Conservation (phyloP, 2,888 invertebrate genomes). For the Drosophila stalkeri region DNA sequence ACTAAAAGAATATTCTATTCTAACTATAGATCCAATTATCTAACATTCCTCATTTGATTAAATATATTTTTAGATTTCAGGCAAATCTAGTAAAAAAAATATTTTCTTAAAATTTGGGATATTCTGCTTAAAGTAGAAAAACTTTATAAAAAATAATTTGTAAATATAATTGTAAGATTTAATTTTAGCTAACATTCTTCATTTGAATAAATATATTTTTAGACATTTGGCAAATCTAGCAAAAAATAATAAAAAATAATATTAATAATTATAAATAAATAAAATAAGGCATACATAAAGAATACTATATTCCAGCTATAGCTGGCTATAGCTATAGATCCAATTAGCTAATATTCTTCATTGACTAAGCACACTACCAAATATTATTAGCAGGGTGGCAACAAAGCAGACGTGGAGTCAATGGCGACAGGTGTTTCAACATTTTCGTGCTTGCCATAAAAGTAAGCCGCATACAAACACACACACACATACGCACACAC, state of each 20-base stretch:
- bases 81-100: background rate
- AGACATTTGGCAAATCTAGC: too few species aligned
- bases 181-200: too few species aligned
- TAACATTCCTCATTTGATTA: too few species aligned
- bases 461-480: constrained; percentile 45
- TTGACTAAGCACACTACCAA: background rate
- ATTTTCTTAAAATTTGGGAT: background rate
- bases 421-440: constrained; percentile 75
- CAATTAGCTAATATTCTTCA: background rate
- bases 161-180: too few species aligned
- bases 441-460: constrained; percentile 71
- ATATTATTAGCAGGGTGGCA: constrained; percentile 8
- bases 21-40: background rate
- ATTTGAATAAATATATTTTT: too few species aligned
- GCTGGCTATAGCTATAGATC: background rate
- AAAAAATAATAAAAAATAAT: too few species aligned
- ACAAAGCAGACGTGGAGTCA: constrained; percentile 35
- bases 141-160: background rate
- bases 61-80: background rate
- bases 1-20: background rate
- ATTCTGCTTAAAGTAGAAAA: background rate
- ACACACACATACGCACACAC: constrained; percentile 9
- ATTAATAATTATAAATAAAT: too few species aligned
- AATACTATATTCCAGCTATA: background rate
- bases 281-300: too few species aligned